Conservation (phyloP, 2,888 invertebrate species). For the Drosophila infuscata region DNA sequence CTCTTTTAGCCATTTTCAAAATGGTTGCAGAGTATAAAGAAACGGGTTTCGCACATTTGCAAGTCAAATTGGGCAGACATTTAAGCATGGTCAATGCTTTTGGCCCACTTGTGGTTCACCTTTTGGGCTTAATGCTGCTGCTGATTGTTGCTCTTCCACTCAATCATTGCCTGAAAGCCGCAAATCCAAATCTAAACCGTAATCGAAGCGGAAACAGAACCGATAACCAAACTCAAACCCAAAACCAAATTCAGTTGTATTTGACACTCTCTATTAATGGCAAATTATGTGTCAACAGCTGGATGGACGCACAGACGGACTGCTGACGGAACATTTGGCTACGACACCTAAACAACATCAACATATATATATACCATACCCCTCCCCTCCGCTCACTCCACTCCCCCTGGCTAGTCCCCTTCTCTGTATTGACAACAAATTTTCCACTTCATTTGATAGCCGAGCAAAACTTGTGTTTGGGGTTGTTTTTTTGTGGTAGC, state of each 20-base stretch:
- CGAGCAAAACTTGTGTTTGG: neutral
- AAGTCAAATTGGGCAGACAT: constrained; percentile 52
- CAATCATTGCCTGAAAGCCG: constrained; percentile 23
- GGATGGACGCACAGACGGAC: constrained; percentile 8
- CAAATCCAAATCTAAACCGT: constrained; percentile 1
- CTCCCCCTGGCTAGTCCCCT: neutral
- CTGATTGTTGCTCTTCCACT: constrained; percentile 4
- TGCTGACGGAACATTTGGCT: neutral
- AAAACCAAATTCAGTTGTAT: constrained; percentile 23
- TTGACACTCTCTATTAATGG: constrained; percentile 64
- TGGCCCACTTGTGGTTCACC: neutral
- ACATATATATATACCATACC: constrained; percentile 11
- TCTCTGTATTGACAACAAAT: constrained; percentile 67
- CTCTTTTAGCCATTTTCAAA: neutral
- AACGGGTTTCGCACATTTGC: constrained; percentile 51
- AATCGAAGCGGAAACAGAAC: constrained; percentile 8
- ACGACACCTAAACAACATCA: constrained; percentile 27
- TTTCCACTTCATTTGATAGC: constrained; percentile 72
- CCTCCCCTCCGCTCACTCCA: too few relatives aligned
- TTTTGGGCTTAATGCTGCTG: constrained; percentile 1
- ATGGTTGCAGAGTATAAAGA: neutral
- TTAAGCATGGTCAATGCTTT: constrained; percentile 12
- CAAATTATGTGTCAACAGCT: constrained; percentile 55
- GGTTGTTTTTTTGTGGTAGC: constrained; percentile 2
- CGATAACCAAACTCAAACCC: constrained; percentile 5